phyloP scores from a whole-genome alignment of 2,888 invertebrate genomes.

The Zygothrica quintamaculata region DNA sequence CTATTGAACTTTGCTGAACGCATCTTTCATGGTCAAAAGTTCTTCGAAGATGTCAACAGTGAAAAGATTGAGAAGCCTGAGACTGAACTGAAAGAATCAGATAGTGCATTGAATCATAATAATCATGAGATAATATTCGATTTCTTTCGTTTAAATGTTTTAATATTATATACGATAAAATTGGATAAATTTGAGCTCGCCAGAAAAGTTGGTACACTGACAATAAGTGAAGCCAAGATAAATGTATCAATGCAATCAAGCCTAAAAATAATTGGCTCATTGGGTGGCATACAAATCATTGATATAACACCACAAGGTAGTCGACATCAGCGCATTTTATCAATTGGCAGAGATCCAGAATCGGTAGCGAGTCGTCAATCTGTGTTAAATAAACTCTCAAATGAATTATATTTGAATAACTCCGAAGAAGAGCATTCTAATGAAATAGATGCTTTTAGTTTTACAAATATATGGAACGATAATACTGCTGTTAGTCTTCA shows the following conservation, averaged over 20 bases:
- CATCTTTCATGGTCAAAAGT: conserved; percentile 86
- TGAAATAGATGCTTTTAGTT: conserved; percentile 84
- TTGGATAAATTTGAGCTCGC: conserved; percentile 90
- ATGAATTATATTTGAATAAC: conserved; percentile 84
- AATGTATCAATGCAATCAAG: conserved; percentile 88
- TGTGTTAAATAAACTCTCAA: conserved; percentile 80
- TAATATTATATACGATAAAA: conserved; percentile 92
- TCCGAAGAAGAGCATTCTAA: conserved; percentile 60
- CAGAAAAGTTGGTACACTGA: conserved; percentile 96
- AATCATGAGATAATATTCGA: conserved; percentile 93
- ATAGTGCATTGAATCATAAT: conserved; percentile 85
- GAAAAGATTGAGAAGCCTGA: conserved; percentile 23
- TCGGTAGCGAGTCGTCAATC: conserved; percentile 79
- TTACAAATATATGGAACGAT: conserved; percentile 82
- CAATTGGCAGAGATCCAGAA: conserved; percentile 91
- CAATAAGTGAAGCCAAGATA: conserved; percentile 95
- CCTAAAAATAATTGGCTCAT: conserved; percentile 91
- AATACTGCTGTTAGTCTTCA: conserved; percentile 79
- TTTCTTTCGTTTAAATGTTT: conserved; percentile 95
- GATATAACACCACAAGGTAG: conserved; percentile 94
- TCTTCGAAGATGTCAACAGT: conserved; percentile 28
- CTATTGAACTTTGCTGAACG: conserved; percentile 94
- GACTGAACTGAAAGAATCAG: conserved; percentile 36
- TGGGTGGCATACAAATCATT: conserved; percentile 95
- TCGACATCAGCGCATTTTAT: conserved; percentile 93